Percentiles rank a stretch among this genome's conserved stretches.
phyloP scores from a whole-genome alignment of 2,113 vertebrate species.

The Neopipo cinnamomea region DNA sequence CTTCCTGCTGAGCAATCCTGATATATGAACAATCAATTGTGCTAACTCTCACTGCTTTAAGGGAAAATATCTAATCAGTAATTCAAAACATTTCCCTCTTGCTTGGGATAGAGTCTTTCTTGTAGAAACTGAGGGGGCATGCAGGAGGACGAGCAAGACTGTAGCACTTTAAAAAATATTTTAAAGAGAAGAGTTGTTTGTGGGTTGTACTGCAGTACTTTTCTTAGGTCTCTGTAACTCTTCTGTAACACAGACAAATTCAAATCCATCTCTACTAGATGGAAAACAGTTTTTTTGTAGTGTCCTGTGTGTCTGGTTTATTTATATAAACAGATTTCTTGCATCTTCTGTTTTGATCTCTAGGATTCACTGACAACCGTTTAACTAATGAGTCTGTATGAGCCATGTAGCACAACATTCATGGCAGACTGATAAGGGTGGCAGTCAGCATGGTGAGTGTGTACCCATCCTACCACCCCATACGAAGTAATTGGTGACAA shows the following conservation, averaged over 20 bases:
- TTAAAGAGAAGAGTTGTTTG: background rate
- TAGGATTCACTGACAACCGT: background rate
- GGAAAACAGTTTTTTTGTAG: slow-evolving; percentile 6
- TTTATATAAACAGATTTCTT: slow-evolving; percentile 37
- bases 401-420: background rate
- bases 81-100: slow-evolving; percentile 53
- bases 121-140: slow-evolving; percentile 41
- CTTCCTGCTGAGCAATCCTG: slow-evolving; percentile 49
- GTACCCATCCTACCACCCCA: background rate
- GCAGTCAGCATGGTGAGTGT: background rate
- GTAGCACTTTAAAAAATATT: slow-evolving; percentile 2
- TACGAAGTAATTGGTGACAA: background rate
- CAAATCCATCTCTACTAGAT: background rate
- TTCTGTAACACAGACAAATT: slow-evolving; percentile 27
- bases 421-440: background rate
- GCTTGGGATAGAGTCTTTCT: slow-evolving; percentile 3
- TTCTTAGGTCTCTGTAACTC: slow-evolving; percentile 21
- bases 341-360: slow-evolving; percentile 58
- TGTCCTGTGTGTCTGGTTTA: slow-evolving; percentile 20
- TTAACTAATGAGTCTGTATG: background rate
- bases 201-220: background rate
- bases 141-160: background rate
- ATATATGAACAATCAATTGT: slow-evolving; percentile 60
- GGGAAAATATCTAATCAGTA: slow-evolving; percentile 48
- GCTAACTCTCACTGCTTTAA: slow-evolving; percentile 46